Base-by-base conservation (phyloP, 2,888 invertebrate species). In the Amblyjoppa proteus region DNA sequence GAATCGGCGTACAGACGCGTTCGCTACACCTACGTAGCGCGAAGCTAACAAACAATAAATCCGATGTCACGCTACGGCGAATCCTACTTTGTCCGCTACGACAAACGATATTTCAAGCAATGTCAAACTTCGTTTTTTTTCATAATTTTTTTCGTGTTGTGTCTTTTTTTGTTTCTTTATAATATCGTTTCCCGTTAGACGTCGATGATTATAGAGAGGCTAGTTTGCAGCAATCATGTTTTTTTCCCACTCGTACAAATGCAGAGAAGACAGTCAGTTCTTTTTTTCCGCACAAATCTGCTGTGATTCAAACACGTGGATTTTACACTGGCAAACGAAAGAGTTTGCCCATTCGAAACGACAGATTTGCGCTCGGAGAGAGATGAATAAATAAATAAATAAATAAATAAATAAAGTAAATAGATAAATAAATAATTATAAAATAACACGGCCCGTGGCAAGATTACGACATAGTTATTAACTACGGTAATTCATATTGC, bases 11-110 rank as follows among this genome's bases (percentile, higher is more conserved):
- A 87, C 83, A 87, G 88, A 88, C 84, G 88, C 88, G 86, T 86
- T 79, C 77, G 89, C 89, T 90, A 90, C 87, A 85, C 73, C 89
- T 90, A 90, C 88, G 77, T 88, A 81, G 90, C 90, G 84, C 87
- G 64, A 91, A 91, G 91, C 90, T 89, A 89, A 83, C 79, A 76
- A 79, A 85, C 71, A 79, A 85, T 79, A 89, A 86, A 86, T 88
- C 85, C 85, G 79, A 87, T 77, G 76, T 84, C 78, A 77, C 86
- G 87, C 86, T 84, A 85, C 68, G 64, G 74, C 71, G 81, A 75
- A 81, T 45, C 68, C 77, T 77, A 81, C 66, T 58, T 81, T 66
- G 70, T 73, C 51, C 34, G 51, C 68, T 80, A 83, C 79, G 85
- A 83, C 82, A 83, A 85, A 76, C 79, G 70, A 76, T 76, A 71